Percentiles rank a stretch among this genome's conserved stretches.
Evolutionary conservation across 2,888 invertebrate genomes (phyloP).

Genomic region (Odontomyia ornata): DNA sequence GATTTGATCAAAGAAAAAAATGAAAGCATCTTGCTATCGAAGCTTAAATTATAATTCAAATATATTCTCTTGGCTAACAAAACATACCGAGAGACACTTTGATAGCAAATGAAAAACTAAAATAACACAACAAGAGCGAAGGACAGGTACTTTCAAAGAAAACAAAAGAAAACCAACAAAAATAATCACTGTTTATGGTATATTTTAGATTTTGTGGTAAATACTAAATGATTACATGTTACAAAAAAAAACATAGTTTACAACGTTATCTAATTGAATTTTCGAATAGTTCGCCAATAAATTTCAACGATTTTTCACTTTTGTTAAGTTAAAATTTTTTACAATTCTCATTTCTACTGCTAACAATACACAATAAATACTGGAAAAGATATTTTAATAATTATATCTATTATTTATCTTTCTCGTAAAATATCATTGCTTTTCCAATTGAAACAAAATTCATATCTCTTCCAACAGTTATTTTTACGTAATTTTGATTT

Average conservation of each 20-base stretch:
- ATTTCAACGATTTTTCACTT: background rate
- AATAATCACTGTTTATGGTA: background rate
- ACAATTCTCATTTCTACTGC: background rate
- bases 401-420: background rate
- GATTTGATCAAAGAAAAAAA: too few species aligned
- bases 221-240: background rate
- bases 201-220: background rate
- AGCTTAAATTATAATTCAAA: too few species aligned
- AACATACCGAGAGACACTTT: too few species aligned
- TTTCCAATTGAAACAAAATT: background rate
- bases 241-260: slow-evolving; percentile 18
- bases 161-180: background rate
- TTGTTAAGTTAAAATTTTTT: background rate
- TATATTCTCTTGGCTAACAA: too few species aligned
- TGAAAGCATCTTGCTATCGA: too few species aligned
- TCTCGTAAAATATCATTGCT: background rate
- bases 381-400: background rate
- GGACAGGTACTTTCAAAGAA: too few species aligned
- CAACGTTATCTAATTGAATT: background rate
- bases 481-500: background rate
- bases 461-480: background rate
- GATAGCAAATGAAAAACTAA: too few species aligned
- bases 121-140: too few species aligned
- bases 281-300: background rate
- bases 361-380: slow-evolving; percentile 34